These are phyloP conservation scores for Callochromis pleurospilus DNA, from an alignment of 2,113 vertebrate species.

Conservation along the genomic window DNA sequence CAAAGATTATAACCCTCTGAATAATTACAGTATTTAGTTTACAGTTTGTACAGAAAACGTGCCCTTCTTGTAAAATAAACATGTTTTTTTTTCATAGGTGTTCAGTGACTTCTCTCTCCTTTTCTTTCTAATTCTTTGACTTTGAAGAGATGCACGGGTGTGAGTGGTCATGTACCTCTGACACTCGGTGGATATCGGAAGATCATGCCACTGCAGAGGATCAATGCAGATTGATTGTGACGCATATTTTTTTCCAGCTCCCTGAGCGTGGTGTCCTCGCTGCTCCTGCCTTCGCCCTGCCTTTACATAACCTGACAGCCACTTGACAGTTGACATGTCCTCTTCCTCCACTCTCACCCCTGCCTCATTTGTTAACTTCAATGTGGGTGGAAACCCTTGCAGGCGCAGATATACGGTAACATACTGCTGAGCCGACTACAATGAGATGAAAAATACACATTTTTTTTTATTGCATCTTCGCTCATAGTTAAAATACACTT, in stretches of 20 bases:
- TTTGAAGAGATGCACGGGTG: not conserved
- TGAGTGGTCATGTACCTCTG: not conserved
- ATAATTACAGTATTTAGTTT: constrained; percentile 62
- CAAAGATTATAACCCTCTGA: constrained; percentile 56
- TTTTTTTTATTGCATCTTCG: not conserved
- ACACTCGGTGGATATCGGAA: constrained; percentile 30
- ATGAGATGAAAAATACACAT: not conserved
- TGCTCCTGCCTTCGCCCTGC: constrained; percentile 21
- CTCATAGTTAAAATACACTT: not conserved
- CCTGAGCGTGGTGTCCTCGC: constrained; percentile 39
- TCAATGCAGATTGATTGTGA: constrained; percentile 62
- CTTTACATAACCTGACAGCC: constrained; percentile 61
- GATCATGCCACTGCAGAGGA: constrained; percentile 37
- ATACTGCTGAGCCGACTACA: not conserved
- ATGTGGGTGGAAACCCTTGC: not conserved
- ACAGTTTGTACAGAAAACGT: constrained; percentile 66
- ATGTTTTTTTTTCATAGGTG: constrained; percentile 39
- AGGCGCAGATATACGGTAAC: not conserved
- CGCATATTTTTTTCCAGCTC: constrained; percentile 46
- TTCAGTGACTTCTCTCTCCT: not conserved
- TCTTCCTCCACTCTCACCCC: not conserved
- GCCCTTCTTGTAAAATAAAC: constrained; percentile 74
- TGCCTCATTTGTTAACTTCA: constrained; percentile 20
- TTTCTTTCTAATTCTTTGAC: not conserved
- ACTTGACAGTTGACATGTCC: constrained; percentile 47